Evolutionary conservation across 2,888 invertebrate genomes (phyloP), one percentile per base, ranked within the genome.

Genomic region (Drosophila barbarae): DNA sequence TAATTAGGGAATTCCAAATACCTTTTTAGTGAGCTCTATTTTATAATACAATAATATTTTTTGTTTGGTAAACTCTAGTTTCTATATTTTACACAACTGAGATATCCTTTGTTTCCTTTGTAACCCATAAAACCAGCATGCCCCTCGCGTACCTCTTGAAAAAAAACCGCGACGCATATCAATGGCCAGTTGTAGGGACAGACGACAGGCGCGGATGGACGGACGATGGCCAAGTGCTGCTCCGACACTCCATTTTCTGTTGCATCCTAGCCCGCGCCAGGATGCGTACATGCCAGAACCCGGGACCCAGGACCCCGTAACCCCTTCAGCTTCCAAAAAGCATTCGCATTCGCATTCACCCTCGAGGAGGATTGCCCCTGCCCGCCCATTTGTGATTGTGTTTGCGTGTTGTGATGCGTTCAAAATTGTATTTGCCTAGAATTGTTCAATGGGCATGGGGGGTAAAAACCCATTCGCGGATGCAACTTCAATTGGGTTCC

Each of bases 391-490:
- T 71, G 77, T 83, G 85, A 83, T 83, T 80, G 80, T 83, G 84
- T 80, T 85, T 85, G 84, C 85, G 83, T 85, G 85, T 85, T 80
- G 85, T 76, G 85, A 82, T 80, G 85, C 79, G 79, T 78, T 82
- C 79, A 79, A 79, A 79, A 79, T 79, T 79, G 79, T 79, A 79
- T 79, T 79, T 79, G 85, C 81, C 73, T 84, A 80, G 78, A 63
- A 80, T 73, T 83, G 77, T 79, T 63, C 56, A 49, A 55, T 26
- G 71, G 68, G 7, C 18, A 21, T 3, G 39, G 32, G 59, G 56
- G 49, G 23, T 6, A 12, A 34, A 34, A 34, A 44, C 15, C 23
- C 46, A 32, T 15, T 26, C 28, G 15, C 42, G 78, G 73, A 77
- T 81, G 76, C 74, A 52, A 39, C 58, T 57, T 49, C 76, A 81